These are phyloP conservation scores for Taeniopygia guttata DNA, from an alignment of 2,797 vertebrate genomes.

Conservation along the genomic window DNA sequence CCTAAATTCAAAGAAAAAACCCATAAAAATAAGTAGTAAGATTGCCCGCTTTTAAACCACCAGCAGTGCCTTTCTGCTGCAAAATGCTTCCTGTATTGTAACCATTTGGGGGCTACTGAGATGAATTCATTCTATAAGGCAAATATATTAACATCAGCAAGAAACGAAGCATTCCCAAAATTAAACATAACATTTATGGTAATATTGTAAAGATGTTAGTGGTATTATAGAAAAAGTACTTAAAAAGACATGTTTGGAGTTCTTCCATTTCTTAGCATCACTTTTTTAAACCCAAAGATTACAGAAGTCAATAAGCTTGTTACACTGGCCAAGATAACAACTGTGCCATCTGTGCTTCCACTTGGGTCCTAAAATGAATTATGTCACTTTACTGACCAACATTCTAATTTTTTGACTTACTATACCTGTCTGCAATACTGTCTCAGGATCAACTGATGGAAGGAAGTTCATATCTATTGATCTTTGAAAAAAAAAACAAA, in stretches of 20 bases:
- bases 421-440: constrained; percentile 90
- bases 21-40: neutral
- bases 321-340: neutral
- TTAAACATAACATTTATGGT: neutral
- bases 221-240: neutral
- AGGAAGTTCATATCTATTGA: constrained; percentile 87
- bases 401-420: constrained; percentile 60
- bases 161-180: neutral
- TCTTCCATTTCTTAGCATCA: neutral
- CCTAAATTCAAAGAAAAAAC: neutral
- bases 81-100: neutral
- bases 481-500: constrained; percentile 73
- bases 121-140: neutral
- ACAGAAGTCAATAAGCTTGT: neutral
- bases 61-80: neutral
- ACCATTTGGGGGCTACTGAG: neutral
- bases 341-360: neutral
- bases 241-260: neutral
- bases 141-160: neutral
- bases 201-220: neutral
- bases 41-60: neutral
- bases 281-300: neutral
- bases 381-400: neutral
- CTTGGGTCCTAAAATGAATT: neutral
- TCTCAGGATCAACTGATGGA: constrained; percentile 94